These are phyloP conservation scores for Neomonachus schauinslandi DNA, from an alignment of 2,113 vertebrate species.

Conservation along the genomic window DNA sequence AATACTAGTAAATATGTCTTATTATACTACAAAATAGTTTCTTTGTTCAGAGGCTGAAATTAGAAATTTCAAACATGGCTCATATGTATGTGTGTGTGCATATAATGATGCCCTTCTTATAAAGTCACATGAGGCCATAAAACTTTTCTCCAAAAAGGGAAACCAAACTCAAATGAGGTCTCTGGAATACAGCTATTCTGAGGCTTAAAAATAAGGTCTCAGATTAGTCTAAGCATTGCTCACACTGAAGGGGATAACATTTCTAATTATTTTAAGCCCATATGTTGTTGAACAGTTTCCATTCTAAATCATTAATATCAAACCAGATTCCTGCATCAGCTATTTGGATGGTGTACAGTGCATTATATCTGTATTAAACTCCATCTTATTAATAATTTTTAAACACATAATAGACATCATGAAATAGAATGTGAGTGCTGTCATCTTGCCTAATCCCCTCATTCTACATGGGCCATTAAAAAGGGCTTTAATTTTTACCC, in stretches of 20 bases:
- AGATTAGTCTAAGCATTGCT: slow-evolving; percentile 63
- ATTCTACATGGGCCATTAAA: background rate
- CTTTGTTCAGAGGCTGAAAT: slow-evolving; percentile 81
- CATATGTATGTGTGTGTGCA: slow-evolving; percentile 54
- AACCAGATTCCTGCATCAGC: slow-evolving; percentile 36
- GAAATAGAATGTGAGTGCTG: background rate
- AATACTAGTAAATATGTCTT: slow-evolving; percentile 84
- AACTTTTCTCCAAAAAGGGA: slow-evolving; percentile 77
- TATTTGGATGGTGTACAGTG: slow-evolving; percentile 14
- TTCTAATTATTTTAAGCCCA: slow-evolving; percentile 75
- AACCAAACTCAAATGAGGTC: slow-evolving; percentile 66
- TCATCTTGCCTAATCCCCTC: background rate
- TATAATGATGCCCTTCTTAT: slow-evolving; percentile 65
- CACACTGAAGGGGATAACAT: slow-evolving; percentile 75
- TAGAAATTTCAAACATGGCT: slow-evolving; percentile 79
- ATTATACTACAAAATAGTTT: slow-evolving; percentile 81
- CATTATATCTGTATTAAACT: background rate
- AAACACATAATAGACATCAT: background rate
- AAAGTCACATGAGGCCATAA: slow-evolving; percentile 73
- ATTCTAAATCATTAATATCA: slow-evolving; percentile 58
- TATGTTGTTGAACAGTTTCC: slow-evolving; percentile 73
- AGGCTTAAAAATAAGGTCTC: slow-evolving; percentile 76
- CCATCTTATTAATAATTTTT: slow-evolving; percentile 45
- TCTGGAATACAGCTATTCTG: slow-evolving; percentile 74
- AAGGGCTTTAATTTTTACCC: background rate